A percentile compares a stretch with the other conserved stretches of the same genome.
Evolutionary conservation across 2,113 vertebrate species (phyloP).

Genomic region (Amazona guildingii): DNA sequence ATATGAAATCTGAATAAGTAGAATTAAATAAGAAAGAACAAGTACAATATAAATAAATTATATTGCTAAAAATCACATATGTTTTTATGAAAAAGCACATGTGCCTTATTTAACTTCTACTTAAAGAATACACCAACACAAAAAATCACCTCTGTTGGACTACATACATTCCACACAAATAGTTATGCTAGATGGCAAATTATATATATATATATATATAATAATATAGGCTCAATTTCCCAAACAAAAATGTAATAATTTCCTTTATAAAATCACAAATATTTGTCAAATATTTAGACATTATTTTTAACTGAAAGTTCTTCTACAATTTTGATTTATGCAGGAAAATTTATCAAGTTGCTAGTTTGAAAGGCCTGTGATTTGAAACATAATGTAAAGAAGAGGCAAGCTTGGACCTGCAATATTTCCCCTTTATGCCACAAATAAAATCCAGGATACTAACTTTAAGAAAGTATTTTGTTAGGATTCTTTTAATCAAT

Average conservation of each 20-base stretch:
- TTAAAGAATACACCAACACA: neutral
- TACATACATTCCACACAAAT: neutral
- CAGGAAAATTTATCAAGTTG: neutral
- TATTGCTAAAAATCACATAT: neutral
- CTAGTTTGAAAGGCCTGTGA: neutral
- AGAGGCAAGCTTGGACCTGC: neutral
- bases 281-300: neutral
- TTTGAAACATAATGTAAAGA: neutral
- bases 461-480: neutral
- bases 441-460: neutral
- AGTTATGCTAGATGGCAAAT: neutral
- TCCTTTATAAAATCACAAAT: neutral
- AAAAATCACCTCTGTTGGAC: neutral
- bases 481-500: neutral
- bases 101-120: neutral
- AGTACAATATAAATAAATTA: neutral
- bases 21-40: neutral
- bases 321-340: neutral
- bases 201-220: neutral
- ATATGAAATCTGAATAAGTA: neutral
- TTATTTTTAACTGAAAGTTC: neutral
- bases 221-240: neutral
- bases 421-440: neutral
- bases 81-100: neutral
- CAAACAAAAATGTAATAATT: neutral